A percentile compares a stretch with the other conserved stretches of the same genome.
Conservation (phyloP, 2,888 invertebrate species). For the Dryococelus australis region DNA sequence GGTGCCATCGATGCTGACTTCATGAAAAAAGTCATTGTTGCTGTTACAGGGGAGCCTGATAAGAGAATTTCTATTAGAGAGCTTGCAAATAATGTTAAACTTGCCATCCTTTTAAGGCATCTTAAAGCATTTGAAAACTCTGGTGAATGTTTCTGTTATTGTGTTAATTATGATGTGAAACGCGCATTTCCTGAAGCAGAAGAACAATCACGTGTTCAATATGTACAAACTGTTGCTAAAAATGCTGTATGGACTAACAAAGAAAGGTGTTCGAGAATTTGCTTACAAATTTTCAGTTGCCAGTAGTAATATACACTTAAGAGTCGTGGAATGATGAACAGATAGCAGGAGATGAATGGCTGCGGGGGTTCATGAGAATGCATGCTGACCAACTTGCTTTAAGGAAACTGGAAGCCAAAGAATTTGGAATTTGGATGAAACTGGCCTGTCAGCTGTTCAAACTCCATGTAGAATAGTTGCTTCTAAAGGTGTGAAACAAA, state of each 20-base stretch:
- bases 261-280: not conserved
- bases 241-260: not conserved
- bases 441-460: constrained; percentile 10
- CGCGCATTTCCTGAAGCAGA: not conserved
- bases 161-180: constrained; percentile 1
- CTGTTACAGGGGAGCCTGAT: not conserved
- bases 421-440: constrained; percentile 34
- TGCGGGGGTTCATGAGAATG: not conserved
- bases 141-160: not conserved
- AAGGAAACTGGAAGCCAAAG: not conserved
- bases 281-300: constrained; percentile 11
- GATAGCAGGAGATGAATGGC: constrained; percentile 17
- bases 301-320: not conserved
- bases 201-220: not conserved
- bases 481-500: constrained; percentile 4
- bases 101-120: not conserved
- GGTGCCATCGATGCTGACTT: not conserved
- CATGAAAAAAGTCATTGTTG: not conserved
- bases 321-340: not conserved
- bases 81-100: not conserved
- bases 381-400: not conserved
- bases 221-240: not conserved
- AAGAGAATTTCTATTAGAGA: not conserved
- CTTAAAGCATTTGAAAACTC: not conserved
- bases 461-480: not conserved